These are phyloP conservation scores for Anagyrus pseudococci DNA, from an alignment of 2,888 invertebrate species.

Conservation along the genomic window DNA sequence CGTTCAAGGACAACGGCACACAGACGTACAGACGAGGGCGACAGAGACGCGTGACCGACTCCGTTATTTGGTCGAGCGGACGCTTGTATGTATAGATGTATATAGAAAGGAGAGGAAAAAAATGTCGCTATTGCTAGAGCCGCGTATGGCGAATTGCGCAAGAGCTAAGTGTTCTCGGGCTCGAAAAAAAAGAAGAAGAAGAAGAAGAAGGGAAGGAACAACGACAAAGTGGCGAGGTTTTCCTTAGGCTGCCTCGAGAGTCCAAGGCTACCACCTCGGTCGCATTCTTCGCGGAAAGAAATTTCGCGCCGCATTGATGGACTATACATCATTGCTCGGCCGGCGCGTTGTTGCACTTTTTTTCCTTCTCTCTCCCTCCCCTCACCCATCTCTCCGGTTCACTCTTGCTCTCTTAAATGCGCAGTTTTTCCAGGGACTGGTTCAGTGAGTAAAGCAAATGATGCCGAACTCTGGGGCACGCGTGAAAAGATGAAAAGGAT, in stretches of 20 bases:
- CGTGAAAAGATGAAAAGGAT: no score
- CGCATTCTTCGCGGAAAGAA: constrained; percentile 18
- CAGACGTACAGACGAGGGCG: no score
- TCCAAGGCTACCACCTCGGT: constrained; percentile 22
- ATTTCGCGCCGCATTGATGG: constrained; percentile 3
- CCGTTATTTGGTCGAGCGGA: no score
- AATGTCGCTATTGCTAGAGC: not conserved
- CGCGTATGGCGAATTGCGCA: constrained; percentile 19
- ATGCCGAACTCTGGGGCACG: no score
- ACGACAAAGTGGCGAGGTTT: constrained; percentile 3
- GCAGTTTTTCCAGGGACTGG: not conserved
- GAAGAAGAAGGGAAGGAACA: constrained; percentile 11
- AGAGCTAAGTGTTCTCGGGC: not conserved
- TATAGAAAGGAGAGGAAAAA: not conserved
- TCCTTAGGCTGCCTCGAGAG: not conserved
- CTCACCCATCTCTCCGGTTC: not conserved
- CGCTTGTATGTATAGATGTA: no score
- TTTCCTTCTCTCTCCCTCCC: not conserved
- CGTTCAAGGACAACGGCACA: no score
- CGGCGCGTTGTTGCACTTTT: not conserved
- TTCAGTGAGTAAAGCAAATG: not conserved
- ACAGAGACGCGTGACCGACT: not conserved
- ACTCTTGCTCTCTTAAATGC: not conserved
- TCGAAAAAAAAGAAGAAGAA: constrained; percentile 6
- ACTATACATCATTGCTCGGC: constrained; percentile 25